Evolutionary conservation across 2,797 vertebrate species (phyloP).

Genomic region (Anguilla obscura): DNA sequence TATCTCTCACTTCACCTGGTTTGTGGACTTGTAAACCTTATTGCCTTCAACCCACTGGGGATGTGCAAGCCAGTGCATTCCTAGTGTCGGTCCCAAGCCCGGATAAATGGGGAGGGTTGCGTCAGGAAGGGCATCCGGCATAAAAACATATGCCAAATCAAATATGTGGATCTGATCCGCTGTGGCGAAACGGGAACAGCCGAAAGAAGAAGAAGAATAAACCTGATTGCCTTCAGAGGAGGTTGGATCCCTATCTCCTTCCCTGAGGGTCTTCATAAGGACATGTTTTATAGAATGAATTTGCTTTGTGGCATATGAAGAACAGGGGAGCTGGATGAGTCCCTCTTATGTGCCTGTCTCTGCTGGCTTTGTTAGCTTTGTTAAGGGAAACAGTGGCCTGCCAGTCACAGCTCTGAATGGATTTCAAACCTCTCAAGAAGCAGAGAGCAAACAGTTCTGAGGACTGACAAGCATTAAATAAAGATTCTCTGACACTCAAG

Average conservation of each 20-base stretch:
- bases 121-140: too few relatives aligned
- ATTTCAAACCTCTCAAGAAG: constrained; percentile 20
- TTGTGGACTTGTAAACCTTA: background rate
- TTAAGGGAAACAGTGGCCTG: background rate
- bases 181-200: too few relatives aligned
- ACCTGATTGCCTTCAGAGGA: background rate
- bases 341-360: background rate
- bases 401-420: constrained; percentile 24
- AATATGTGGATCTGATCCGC: too few relatives aligned
- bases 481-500: constrained; percentile 7
- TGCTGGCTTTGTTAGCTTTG: background rate
- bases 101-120: too few relatives aligned
- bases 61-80: too few relatives aligned
- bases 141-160: too few relatives aligned
- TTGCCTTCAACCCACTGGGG: too few relatives aligned
- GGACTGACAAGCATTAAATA: constrained; percentile 8
- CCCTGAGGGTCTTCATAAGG: background rate
- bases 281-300: background rate
- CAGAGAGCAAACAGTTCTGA: constrained; percentile 18
- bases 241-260: background rate
- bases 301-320: background rate
- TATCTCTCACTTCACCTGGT: background rate
- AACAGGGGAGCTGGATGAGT: background rate
- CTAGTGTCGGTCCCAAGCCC: too few relatives aligned
- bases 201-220: too few relatives aligned